phyloP scores from a whole-genome alignment of 2,113 vertebrate species.

The Addax nasomaculatus region DNA sequence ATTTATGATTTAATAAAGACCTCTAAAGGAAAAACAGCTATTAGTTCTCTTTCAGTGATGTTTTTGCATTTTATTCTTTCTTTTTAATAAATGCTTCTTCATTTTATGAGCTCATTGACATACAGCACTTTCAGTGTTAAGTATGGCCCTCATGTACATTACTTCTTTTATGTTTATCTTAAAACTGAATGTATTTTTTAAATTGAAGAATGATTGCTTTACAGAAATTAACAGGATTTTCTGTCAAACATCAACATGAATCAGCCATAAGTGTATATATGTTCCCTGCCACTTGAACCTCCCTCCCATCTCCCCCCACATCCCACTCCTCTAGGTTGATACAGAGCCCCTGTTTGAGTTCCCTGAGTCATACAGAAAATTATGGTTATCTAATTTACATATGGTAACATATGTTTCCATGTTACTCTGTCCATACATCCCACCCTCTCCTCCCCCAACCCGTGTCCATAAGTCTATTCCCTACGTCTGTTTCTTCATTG shows the following conservation, averaged over 20 bases:
- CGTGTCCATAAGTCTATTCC: neutral
- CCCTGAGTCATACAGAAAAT: neutral
- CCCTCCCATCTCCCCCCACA: neutral
- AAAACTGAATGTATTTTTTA: neutral
- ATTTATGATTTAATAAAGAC: conserved; percentile 92
- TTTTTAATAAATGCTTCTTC: neutral
- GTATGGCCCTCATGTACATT: neutral
- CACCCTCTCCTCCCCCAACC: neutral
- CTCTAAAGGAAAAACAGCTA: conserved; percentile 84
- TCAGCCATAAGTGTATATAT: neutral
- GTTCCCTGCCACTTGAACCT: neutral
- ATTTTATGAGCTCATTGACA: neutral
- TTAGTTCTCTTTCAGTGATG: neutral
- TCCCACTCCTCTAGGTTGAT: neutral
- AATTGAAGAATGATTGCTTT: neutral
- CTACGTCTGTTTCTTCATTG: neutral
- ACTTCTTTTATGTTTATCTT: neutral
- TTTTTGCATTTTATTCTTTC: neutral
- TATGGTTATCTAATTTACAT: neutral
- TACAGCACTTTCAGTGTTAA: neutral
- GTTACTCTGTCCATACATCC: neutral
- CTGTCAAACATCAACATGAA: neutral
- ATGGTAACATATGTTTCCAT: neutral
- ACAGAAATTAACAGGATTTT: neutral
- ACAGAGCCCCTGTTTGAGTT: neutral